Evolutionary conservation across 37 sponge, comb jelly and placozoan species (phyloP), one percentile per base, ranked within the genome.

Genomic region (Agelas oroides): DNA sequence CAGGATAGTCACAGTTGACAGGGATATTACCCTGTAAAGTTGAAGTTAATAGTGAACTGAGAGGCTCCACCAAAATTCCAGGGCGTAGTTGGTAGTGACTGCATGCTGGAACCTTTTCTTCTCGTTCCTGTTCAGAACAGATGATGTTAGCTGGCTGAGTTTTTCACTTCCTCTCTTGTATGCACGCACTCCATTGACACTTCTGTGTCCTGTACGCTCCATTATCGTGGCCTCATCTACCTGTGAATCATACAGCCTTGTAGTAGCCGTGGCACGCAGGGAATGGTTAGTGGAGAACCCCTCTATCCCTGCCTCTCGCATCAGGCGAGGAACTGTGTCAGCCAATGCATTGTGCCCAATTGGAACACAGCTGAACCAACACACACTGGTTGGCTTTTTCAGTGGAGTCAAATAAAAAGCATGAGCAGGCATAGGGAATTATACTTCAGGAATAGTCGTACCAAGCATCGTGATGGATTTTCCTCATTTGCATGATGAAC

Each of bases 171-270:
- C 32, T 76, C 60, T 27, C 52, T 78, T 78, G 46, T 78, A 78
- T 64, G 65, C 25, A 23, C 79, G 65, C n/a, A 78, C 79, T 18
- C 79, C 66, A 21, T 64, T 38, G 23, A 39, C 21, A n/a, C 66
- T 65, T 36, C 79, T 30, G 41, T 78, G 79, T 14, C 79, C 79
- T 62, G 79, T 78, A 32, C 77, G 59, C 28, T 76, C 31, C 77
- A 76, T 76, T 11, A 78, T 78, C 5, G 52, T 21, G 25, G 59
- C 60, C 12, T 76, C 77, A 34, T 76, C 77, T 17, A 55, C 30
- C 34, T 58, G 60, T 21, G 77, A 59, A 31, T 76, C 35, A 17
- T 33, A 76, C 5, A 76, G 38, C 57, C 62, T 56, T 32, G 77
- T 76, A 11, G 77, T 34, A 60, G 32, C 33, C 12, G 62, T 76